These are phyloP conservation scores for Cherax destructor DNA, from an alignment of 1,140 invertebrate species.

Conservation along the genomic window DNA sequence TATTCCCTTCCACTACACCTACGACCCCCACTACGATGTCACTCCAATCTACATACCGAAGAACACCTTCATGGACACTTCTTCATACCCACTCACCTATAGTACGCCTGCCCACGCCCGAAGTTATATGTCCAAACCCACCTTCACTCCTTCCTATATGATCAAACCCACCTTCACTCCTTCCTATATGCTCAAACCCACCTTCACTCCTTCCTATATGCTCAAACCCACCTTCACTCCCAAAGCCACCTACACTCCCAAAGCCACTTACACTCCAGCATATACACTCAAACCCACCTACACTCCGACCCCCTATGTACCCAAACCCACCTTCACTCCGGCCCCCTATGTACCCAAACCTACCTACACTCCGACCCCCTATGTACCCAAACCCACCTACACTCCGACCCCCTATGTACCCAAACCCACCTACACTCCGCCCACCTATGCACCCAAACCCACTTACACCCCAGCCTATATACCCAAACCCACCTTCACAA, in stretches of 20 bases:
- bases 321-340: slow-evolving; percentile 19
- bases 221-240: not conserved
- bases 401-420: not conserved
- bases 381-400: slow-evolving; percentile 19
- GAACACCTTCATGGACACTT: no score
- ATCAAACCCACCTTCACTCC: not conserved
- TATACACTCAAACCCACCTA: not conserved
- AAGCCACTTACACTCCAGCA: slow-evolving; percentile 14
- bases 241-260: not conserved
- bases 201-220: not conserved
- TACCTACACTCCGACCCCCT: slow-evolving; percentile 15
- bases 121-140: not conserved
- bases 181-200: not conserved
- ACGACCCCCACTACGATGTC: slow-evolving; percentile 25
- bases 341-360: slow-evolving; percentile 4
- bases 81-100: no score
- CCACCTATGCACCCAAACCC: not conserved
- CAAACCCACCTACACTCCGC: slow-evolving; percentile 6
- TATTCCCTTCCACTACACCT: not conserved
- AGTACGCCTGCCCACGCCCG: not conserved
- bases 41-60: not conserved
- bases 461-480: not conserved
- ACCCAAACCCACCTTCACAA: no score
- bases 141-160: slow-evolving; percentile 3
- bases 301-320: not conserved